A percentile compares a stretch with the other conserved stretches of the same genome.
These are phyloP conservation scores for Machimus atricapillus DNA, from an alignment of 2,888 invertebrate species.

Conservation along the genomic window DNA sequence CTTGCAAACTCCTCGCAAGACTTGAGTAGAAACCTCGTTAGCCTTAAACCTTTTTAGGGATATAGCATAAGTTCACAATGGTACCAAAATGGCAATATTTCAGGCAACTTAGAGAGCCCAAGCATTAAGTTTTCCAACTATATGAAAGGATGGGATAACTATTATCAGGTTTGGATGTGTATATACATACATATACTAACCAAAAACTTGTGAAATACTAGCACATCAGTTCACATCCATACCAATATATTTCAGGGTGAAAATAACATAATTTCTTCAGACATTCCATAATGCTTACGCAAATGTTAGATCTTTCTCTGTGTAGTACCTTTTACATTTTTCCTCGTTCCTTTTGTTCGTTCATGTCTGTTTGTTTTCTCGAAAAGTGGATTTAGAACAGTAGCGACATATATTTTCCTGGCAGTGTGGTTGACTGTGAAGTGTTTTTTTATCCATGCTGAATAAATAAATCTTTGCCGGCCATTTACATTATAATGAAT, in stretches of 20 bases:
- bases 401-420: neutral
- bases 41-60: neutral
- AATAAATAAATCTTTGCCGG: neutral
- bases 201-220: neutral
- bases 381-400: neutral
- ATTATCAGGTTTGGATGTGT: neutral
- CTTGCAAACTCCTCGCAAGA: neutral
- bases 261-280: neutral
- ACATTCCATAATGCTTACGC: neutral
- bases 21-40: neutral
- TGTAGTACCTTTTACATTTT: neutral
- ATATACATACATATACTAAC: neutral
- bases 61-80: neutral
- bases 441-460: neutral
- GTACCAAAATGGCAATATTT: neutral
- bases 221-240: neutral
- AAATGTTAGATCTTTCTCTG: neutral
- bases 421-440: neutral
- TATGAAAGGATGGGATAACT: neutral
- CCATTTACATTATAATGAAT: too few species aligned
- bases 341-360: neutral
- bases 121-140: neutral
- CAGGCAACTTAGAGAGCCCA: neutral
- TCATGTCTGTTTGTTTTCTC: neutral
- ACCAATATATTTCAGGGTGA: neutral